These are phyloP conservation scores for Pseudorhombus dupliciocellatus DNA, from an alignment of 2,113 vertebrate genomes.

Conservation along the genomic window DNA sequence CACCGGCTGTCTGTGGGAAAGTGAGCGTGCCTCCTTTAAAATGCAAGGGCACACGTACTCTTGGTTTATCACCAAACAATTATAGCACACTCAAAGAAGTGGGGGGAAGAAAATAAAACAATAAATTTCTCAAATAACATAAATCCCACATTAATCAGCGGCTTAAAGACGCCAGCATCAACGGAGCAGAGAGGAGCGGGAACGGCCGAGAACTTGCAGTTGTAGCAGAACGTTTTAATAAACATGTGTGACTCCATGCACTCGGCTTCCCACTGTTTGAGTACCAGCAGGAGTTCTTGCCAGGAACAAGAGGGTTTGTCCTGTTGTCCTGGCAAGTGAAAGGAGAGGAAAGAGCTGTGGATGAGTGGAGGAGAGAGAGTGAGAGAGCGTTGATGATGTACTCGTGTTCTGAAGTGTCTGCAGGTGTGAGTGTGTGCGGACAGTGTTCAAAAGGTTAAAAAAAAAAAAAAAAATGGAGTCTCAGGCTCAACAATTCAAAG, in stretches of 20 bases:
- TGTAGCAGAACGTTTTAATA: slow-evolving; percentile 36
- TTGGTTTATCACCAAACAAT: slow-evolving; percentile 28
- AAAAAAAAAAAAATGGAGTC: not conserved
- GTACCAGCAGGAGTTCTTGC: slow-evolving; percentile 29
- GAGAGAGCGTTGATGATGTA: slow-evolving; percentile 58
- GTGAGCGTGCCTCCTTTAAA: slow-evolving; percentile 20
- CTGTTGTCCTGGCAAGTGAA: slow-evolving; percentile 58
- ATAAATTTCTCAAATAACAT: slow-evolving; percentile 47
- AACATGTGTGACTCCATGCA: slow-evolving; percentile 2
- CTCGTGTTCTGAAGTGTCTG: slow-evolving; percentile 50
- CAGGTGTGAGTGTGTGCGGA: not conserved
- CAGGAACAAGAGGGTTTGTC: slow-evolving; percentile 61
- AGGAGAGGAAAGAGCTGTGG: slow-evolving; percentile 39
- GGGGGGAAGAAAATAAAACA: not conserved
- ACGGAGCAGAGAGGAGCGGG: slow-evolving; percentile 7
- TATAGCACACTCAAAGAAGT: not conserved
- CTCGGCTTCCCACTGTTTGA: slow-evolving; percentile 23
- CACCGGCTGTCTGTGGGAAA: slow-evolving; percentile 13
- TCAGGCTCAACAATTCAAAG: not conserved
- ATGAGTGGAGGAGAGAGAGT: slow-evolving; percentile 40
- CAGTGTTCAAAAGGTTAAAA: not conserved
- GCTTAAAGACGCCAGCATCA: slow-evolving; percentile 34
- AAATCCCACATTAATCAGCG: slow-evolving; percentile 50
- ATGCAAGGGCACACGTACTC: slow-evolving; percentile 10
- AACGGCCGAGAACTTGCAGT: too few species aligned